Percentiles rank a stretch among this genome's conserved stretches.
Evolutionary conservation across 2,797 vertebrate genomes (phyloP).

Genomic region (Notoglanidium macrostoma): DNA sequence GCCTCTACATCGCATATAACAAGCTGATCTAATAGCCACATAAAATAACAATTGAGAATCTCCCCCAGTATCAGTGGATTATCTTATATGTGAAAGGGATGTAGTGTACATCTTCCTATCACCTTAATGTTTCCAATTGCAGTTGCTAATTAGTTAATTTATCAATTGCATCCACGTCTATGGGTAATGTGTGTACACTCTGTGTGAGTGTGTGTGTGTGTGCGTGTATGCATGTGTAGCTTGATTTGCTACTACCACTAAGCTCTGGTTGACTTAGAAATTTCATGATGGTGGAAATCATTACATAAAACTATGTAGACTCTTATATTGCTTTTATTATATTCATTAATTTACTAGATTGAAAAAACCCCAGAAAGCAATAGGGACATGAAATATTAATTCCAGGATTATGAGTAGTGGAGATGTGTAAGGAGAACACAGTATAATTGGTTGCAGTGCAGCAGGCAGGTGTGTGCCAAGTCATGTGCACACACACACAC

Average conservation of each 20-base stretch:
- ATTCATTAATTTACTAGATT: background rate
- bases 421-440: constrained; percentile 20
- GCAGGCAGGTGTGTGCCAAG: constrained; percentile 40
- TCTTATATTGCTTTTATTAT: background rate
- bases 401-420: constrained; percentile 29
- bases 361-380: background rate
- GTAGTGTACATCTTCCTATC: background rate
- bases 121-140: background rate
- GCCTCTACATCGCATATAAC: background rate
- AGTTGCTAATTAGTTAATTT: background rate
- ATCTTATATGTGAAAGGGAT: background rate
- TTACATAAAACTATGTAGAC: background rate
- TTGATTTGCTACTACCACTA: background rate
- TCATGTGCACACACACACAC: constrained; percentile 9
- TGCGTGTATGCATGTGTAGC: background rate
- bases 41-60: background rate
- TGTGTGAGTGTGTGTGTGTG: background rate
- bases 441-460: constrained; percentile 31
- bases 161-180: background rate
- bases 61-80: background rate
- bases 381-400: background rate
- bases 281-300: background rate
- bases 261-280: background rate
- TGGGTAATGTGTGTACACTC: background rate
- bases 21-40: background rate